Percentiles rank a stretch among this genome's conserved stretches.
These are phyloP conservation scores for Mastomys coucha DNA, from an alignment of 2,113 vertebrate species.

Conservation along the genomic window DNA sequence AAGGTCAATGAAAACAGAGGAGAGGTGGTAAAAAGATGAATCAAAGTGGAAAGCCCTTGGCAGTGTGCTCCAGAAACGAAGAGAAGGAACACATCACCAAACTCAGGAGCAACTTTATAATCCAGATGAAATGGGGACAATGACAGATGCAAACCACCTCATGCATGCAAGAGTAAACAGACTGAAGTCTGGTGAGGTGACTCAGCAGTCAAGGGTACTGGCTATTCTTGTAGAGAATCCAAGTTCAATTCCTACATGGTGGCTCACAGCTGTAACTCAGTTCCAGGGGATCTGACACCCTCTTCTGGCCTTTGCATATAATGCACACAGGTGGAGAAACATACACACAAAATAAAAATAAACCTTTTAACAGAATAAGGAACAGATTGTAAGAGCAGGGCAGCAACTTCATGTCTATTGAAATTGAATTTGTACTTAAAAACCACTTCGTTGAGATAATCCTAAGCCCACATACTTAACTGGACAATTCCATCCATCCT, in stretches of 20 bases:
- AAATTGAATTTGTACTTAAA: constrained; percentile 35
- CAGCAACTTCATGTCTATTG: background rate
- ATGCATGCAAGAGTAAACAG: background rate
- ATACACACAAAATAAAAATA: background rate
- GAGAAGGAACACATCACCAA: background rate
- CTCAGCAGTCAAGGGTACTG: background rate
- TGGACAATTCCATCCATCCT: background rate
- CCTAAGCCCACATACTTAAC: background rate
- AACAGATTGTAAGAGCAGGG: background rate
- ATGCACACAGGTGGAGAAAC: background rate
- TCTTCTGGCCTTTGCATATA: background rate
- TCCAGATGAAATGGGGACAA: background rate
- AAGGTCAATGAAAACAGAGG: background rate
- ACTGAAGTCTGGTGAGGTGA: background rate
- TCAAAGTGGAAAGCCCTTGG: background rate
- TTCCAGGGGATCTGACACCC: background rate
- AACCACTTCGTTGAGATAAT: background rate
- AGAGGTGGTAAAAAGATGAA: background rate
- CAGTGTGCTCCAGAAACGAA: background rate
- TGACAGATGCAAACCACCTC: background rate
- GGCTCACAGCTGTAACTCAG: background rate
- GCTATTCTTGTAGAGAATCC: background rate
- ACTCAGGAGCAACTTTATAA: background rate
- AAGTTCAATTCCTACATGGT: background rate
- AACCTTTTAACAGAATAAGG: background rate